Percentiles rank a stretch among this genome's conserved stretches.
Evolutionary conservation across 2,113 vertebrate species (phyloP).

Genomic region (Clarias gariepinus): DNA sequence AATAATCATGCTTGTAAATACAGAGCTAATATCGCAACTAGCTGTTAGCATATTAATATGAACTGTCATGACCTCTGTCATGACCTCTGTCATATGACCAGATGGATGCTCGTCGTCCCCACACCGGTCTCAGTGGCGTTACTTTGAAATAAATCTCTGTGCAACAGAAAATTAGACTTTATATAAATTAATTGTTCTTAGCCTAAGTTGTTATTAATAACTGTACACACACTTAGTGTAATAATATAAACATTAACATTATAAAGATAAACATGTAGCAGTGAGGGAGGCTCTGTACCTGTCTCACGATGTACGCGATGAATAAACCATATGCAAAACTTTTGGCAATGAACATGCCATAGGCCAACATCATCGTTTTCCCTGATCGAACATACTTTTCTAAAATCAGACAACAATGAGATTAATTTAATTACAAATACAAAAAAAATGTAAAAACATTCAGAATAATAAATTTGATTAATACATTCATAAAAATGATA

Average conservation of each 20-base stretch:
- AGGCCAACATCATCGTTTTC: conserved; percentile 12
- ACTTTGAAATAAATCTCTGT: conserved; percentile 27
- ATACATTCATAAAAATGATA: not conserved
- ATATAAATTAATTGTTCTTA: not conserved
- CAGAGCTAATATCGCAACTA: not conserved
- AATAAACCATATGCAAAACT: conserved; percentile 48
- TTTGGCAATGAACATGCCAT: conserved; percentile 45
- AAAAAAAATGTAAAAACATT: not conserved
- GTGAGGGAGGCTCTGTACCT: conserved; percentile 20
- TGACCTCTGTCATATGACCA: not conserved
- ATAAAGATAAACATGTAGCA: not conserved
- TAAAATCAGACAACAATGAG: conserved; percentile 36
- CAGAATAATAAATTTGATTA: not conserved
- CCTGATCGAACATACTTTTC: not conserved
- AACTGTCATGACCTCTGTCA: not conserved
- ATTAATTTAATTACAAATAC: not conserved
- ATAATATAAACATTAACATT: not conserved
- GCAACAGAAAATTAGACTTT: not conserved
- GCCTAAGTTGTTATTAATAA: not conserved
- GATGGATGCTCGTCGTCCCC: not conserved
- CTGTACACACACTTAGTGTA: not conserved
- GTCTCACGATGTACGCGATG: conserved; percentile 40
- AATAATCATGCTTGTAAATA: not conserved
- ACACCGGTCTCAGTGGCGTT: not conserved
- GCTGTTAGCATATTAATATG: not conserved